Base-by-base conservation (phyloP, 2,888 invertebrate genomes). In the Tenthredo scrophulariae region DNA sequence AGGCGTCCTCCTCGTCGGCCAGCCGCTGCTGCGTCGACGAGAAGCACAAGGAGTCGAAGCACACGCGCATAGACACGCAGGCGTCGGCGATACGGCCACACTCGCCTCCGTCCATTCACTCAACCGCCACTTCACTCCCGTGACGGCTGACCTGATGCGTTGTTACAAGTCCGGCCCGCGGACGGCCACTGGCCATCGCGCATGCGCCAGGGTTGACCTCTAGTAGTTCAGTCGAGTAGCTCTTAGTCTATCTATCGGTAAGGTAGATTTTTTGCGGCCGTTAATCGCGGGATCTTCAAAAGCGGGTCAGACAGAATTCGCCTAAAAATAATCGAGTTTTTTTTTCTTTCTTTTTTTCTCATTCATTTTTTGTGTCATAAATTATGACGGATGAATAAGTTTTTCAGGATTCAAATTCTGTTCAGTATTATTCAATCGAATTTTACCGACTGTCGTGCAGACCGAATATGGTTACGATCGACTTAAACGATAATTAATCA, bases 11-110 rank as follows among this genome's bases (percentile, higher is more conserved):
- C 95, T 95, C 96, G 96, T 95, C 96, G 95, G 96, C 95, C 93
- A 96, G 96, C 95, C 96, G 96, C 83, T 92, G 92, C 90, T 91
- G 90, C 92, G 92, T 91, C 95, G 97, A 97, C 96, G 97, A 97
- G 96, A 97, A 97, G 96, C 97, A 97, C 95, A 97, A 95, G 95
- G 96, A 96, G 94, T 97, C 97, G 95, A 97, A 97, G 94, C 97
- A 97, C 96, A 97, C 97, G 96, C 97, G 97, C 97, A 97, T 97
- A 96, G 96, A 96, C 96, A 95, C 95, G 96, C 92, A 93, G 91
- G 92, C 90, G 92, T 92, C 92, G 91, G 90, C 91, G 89, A 91
- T 91, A 87, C 91, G 89, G 89, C 91, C 90, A 88, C 91, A 92
- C 90, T 92, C 92, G 89, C 89, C 88, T 89, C 91, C 88, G 92